Base-by-base conservation (phyloP, 1,140 invertebrate species). In the Stratiolaelaps scimitus region DNA sequence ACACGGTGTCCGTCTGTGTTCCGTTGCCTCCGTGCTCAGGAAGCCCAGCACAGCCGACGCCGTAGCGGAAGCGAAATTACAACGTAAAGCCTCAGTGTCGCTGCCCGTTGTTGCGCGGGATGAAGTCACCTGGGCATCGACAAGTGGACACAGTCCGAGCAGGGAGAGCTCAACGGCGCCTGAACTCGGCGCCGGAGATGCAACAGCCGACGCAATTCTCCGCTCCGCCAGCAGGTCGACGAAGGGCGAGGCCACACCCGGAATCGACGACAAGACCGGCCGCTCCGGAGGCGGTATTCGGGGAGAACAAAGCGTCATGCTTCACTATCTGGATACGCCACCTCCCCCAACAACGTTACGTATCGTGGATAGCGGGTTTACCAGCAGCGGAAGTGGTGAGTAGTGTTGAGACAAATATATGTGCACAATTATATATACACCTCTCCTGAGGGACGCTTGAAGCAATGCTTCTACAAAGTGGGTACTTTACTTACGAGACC, bases 301-400 rank as follows among this genome's bases (percentile, higher is more conserved):
- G 23, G 53, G 53, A 17, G 53, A 60, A 60, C 53, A 60, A 26
- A 60, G 53, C 34, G 15, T 60, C 15, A 17, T 60, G 10, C 53
- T 60, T 15, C 26, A 60, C 26, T 40, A 40, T 10, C 26, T 60
- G 15, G 53, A 60, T 34, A 60, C 53, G 15, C 53, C 53, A 17
- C n/a, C 15, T 26, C 53, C 53, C 1, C 34, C 53, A 34, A 60
- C 53, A 34, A 60, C 26, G 1, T 23, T n/a, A 15, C 34, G 10
- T 40, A 29, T 60, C 15, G 53, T 60, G 20, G 53, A 60, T 23
- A 60, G 53, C 23, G 13, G 34, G 6, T 60, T 29, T 60, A 29
- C 53, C 23, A 34, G 53, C 5, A 34, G 15, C 17, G 53, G 53
- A 17, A 26, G 34, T 34, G 53, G 53, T 60, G 10, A 60, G 53